These are phyloP conservation scores for Ochlodes sylvanus DNA, from an alignment of 2,888 invertebrate genomes.

Conservation along the genomic window DNA sequence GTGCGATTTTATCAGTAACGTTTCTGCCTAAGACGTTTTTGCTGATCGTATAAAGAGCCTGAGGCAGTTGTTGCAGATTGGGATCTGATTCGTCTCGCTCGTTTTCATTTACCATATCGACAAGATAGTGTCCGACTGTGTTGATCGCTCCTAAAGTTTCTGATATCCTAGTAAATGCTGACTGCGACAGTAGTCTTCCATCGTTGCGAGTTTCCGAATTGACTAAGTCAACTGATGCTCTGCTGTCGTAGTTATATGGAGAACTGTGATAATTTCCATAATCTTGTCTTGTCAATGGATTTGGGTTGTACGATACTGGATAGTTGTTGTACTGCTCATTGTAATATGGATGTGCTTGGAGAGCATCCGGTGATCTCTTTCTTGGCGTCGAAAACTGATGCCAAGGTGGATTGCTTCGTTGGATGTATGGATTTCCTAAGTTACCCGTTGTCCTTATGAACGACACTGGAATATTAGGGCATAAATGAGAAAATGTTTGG, in stretches of 20 bases:
- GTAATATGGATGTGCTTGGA: constrained; percentile 46
- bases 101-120: constrained; percentile 89
- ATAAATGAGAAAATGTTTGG: constrained; percentile 11
- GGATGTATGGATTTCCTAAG: constrained; percentile 59
- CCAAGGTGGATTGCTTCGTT: constrained; percentile 70
- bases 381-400: constrained; percentile 72
- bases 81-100: constrained; percentile 75
- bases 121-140: constrained; percentile 93
- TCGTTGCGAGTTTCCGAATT: constrained; percentile 66
- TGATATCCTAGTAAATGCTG: constrained; percentile 86
- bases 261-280: constrained; percentile 43
- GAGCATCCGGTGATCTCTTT: constrained; percentile 72
- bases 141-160: constrained; percentile 92
- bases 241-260: constrained; percentile 59
- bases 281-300: constrained; percentile 48
- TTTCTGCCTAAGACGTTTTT: constrained; percentile 91
- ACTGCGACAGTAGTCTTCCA: constrained; percentile 84
- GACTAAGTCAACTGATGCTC: constrained; percentile 58
- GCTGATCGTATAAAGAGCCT: constrained; percentile 91
- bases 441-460: constrained; percentile 63
- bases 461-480: constrained; percentile 59
- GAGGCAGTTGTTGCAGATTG: constrained; percentile 83
- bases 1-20: constrained; percentile 92
- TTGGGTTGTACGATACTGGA: constrained; percentile 52
- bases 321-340: constrained; percentile 44